Evolutionary conservation across 92 coral and sea anemone species (phyloP).

Genomic region (Virgularia gustaviana): DNA sequence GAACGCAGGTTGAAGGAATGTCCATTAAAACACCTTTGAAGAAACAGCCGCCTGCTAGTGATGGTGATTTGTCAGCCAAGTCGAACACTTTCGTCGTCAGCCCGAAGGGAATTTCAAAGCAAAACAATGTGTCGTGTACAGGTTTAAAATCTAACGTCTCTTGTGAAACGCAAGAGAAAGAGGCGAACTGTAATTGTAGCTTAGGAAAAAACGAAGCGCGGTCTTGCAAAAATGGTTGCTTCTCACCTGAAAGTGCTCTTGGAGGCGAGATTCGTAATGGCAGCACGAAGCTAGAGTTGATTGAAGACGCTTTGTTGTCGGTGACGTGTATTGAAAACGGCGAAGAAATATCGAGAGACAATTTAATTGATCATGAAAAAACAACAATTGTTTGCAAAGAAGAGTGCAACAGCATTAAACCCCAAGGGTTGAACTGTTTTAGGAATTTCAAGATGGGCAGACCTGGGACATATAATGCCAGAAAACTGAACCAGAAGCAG

Average conservation of each 20-base stretch:
- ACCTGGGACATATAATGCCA: slow-evolving; percentile 54
- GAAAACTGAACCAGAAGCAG: slow-evolving; percentile 57
- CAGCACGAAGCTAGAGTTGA: slow-evolving; percentile 26
- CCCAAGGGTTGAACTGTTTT: slow-evolving; percentile 10
- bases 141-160: slow-evolving; percentile 9
- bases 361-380: slow-evolving; percentile 46
- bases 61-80: slow-evolving; percentile 17
- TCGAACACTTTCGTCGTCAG: slow-evolving; percentile 17
- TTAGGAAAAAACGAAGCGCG: neutral
- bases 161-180: neutral
- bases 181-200: neutral
- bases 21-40: neutral
- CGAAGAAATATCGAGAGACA: slow-evolving; percentile 30
- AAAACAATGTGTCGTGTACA: slow-evolving; percentile 38
- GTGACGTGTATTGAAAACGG: slow-evolving; percentile 52
- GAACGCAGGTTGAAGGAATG: neutral
- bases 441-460: slow-evolving; percentile 56
- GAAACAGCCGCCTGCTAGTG: neutral
- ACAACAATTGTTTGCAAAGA: slow-evolving; percentile 59
- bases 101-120: slow-evolving; percentile 24
- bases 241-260: slow-evolving; percentile 32
- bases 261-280: slow-evolving; percentile 60
- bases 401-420: neutral
- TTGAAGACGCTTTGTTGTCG: slow-evolving; percentile 28
- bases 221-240: neutral